Evolutionary conservation across 2,888 invertebrate genomes (phyloP).

Genomic region (Lobophora halterata): DNA sequence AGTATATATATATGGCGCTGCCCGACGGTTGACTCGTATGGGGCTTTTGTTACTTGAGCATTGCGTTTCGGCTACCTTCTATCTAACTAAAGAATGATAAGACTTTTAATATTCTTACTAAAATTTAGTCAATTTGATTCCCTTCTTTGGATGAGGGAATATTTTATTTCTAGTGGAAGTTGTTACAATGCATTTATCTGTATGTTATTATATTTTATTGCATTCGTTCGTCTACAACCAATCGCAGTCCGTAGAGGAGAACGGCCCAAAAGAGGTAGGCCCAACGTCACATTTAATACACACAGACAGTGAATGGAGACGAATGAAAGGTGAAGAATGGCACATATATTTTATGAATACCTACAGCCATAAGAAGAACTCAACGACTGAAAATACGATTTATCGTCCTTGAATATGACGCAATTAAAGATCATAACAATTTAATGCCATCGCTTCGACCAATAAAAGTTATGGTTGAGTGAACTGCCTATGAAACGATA

Average conservation of each 20-base stretch:
- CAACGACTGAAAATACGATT: constrained; percentile 7
- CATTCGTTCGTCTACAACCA: constrained; percentile 80
- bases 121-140: constrained; percentile 56
- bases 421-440: constrained; percentile 5
- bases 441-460: constrained; percentile 20
- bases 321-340: constrained; percentile 43
- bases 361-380: constrained; percentile 13
- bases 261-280: constrained; percentile 80
- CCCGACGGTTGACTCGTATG: constrained; percentile 69
- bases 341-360: constrained; percentile 15
- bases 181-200: constrained; percentile 78
- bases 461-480: constrained; percentile 12
- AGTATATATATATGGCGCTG: constrained; percentile 63
- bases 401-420: constrained; percentile 1
- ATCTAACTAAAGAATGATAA: constrained; percentile 70
- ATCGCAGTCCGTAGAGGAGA: constrained; percentile 81
- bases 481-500: constrained; percentile 17
- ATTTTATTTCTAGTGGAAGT: constrained; percentile 69
- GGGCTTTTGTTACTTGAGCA: constrained; percentile 69
- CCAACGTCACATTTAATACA: constrained; percentile 54
- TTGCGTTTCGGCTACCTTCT: constrained; percentile 56
- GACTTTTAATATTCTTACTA: constrained; percentile 59
- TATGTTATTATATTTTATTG: constrained; percentile 80
- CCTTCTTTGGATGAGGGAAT: constrained; percentile 60
- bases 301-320: constrained; percentile 52